Percentiles rank a stretch among this genome's conserved stretches.
Evolutionary conservation across 2,888 invertebrate genomes (phyloP).

Genomic region (Pilophorus perplexus): DNA sequence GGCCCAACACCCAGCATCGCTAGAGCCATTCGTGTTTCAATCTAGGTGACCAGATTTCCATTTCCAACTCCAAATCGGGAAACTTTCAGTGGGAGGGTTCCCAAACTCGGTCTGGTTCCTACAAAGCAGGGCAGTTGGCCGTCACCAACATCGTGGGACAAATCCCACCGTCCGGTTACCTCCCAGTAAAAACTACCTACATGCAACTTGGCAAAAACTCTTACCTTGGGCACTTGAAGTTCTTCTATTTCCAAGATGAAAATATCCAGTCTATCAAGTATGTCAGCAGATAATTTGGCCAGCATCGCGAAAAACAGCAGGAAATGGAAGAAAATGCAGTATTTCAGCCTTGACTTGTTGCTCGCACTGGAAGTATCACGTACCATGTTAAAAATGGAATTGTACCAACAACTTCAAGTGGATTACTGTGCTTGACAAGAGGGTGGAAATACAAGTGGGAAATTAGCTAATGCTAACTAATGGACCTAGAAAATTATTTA

Average conservation of each 20-base stretch:
- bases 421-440: neutral
- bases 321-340: slow-evolving; percentile 91
- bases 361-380: slow-evolving; percentile 71
- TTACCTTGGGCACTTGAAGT: slow-evolving; percentile 79
- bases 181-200: too few species aligned
- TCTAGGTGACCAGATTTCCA: too few species aligned
- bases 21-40: too few species aligned
- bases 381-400: neutral
- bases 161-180: too few species aligned
- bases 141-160: too few species aligned
- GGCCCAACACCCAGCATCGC: too few species aligned
- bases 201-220: too few species aligned
- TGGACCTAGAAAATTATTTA: slow-evolving; percentile 26
- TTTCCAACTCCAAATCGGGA: too few species aligned
- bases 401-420: neutral
- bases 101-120: too few species aligned
- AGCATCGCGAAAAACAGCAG: slow-evolving; percentile 85
- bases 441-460: neutral
- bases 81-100: too few species aligned
- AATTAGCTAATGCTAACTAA: slow-evolving; percentile 8
- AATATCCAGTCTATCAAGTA: slow-evolving; percentile 88
- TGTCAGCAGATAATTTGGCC: slow-evolving; percentile 85
- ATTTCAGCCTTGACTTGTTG: slow-evolving; percentile 93
- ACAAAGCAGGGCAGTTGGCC: too few species aligned
- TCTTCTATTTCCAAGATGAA: slow-evolving; percentile 93